phyloP scores from a whole-genome alignment of 1,140 invertebrate genomes.

The Epicauta chinensis region DNA sequence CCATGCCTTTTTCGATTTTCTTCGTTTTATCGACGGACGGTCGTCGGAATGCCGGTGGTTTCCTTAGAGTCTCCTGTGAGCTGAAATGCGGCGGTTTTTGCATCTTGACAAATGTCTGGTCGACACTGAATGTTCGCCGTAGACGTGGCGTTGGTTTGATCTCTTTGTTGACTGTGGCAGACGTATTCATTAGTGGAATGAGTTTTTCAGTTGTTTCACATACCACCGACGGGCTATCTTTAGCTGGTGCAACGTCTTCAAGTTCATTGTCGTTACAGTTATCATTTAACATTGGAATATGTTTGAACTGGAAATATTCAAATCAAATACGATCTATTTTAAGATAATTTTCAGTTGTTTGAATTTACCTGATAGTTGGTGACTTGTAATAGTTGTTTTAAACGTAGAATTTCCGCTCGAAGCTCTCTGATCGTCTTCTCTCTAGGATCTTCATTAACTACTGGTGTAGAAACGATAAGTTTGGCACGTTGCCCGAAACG shows the following conservation, averaged over 20 bases:
- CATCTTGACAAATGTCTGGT: neutral
- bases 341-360: too few relatives aligned
- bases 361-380: neutral
- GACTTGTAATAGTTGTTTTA: conserved; percentile 28
- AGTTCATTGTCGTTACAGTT: neutral
- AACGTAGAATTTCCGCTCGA: conserved; percentile 50
- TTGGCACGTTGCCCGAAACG: conserved; percentile 64
- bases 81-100: conserved; percentile 3
- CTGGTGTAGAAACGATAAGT: conserved; percentile 60
- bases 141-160: conserved; percentile 4
- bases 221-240: too few relatives aligned
- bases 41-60: neutral
- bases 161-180: conserved; percentile 10
- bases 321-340: neutral
- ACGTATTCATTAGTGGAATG: conserved; percentile 36
- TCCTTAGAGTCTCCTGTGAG: conserved; percentile 14
- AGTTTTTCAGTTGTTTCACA: conserved; percentile 25
- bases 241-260: too few relatives aligned
- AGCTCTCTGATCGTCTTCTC: conserved; percentile 52
- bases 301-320: neutral
- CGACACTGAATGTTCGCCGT: conserved; percentile 6
- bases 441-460: conserved; percentile 58
- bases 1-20: conserved; percentile 13
- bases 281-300: conserved; percentile 3
- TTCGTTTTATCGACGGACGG: neutral